These are phyloP conservation scores for Helogale parvula DNA, from an alignment of 2,113 vertebrate species.

Conservation along the genomic window DNA sequence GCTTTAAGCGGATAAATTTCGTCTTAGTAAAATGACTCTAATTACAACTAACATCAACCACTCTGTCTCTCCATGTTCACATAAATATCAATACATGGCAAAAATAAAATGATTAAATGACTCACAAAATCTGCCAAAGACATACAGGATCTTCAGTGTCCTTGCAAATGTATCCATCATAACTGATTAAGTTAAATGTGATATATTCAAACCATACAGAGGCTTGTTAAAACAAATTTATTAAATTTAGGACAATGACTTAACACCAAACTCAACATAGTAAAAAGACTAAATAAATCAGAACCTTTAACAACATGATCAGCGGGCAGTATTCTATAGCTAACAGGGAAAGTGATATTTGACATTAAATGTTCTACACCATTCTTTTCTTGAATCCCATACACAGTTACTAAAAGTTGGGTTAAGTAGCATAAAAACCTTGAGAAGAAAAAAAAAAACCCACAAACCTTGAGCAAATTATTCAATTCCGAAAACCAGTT, in stretches of 20 bases:
- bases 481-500: not conserved
- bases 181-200: not conserved
- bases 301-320: not conserved
- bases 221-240: not conserved
- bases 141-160: not conserved
- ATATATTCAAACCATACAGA: not conserved
- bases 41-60: constrained; percentile 47
- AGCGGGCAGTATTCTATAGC: not conserved
- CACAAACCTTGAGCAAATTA: not conserved
- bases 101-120: constrained; percentile 15
- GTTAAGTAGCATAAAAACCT: constrained; percentile 5
- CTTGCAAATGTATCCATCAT: constrained; percentile 10
- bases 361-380: not conserved
- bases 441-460: not conserved
- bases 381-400: not conserved
- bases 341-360: not conserved
- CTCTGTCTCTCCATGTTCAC: not conserved
- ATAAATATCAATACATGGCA: not conserved
- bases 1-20: constrained; percentile 41
- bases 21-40: constrained; percentile 59
- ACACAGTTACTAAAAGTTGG: not conserved
- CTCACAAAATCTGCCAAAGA: constrained; percentile 14
- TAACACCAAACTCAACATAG: not conserved
- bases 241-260: not conserved
- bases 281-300: not conserved